phyloP scores from a whole-genome alignment of 2,888 invertebrate genomes.

The Cephus pulcher region DNA sequence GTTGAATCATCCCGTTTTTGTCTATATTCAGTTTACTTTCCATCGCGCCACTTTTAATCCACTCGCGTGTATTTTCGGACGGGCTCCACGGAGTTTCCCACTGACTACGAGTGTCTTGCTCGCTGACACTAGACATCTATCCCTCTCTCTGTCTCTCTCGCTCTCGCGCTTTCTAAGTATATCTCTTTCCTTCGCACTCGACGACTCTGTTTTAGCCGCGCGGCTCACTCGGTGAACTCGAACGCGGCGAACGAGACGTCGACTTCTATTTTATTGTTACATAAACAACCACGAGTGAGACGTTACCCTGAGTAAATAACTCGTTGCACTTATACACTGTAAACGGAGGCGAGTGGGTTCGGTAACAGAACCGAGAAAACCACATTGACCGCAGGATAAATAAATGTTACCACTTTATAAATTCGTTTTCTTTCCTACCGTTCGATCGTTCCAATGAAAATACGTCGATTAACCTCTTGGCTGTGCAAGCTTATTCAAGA shows the following conservation, averaged over 20 bases:
- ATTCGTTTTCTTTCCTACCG: background rate
- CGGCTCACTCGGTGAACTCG: background rate
- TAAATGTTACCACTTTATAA: background rate
- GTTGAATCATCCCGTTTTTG: background rate
- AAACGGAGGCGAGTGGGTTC: background rate
- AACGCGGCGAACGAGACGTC: background rate
- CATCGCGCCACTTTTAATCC: background rate
- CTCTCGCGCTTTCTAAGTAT: slow-evolving; percentile 3
- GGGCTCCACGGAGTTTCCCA: background rate
- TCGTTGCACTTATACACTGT: background rate
- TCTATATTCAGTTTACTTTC: background rate
- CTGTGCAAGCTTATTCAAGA: background rate
- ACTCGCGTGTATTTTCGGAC: background rate
- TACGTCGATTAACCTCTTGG: background rate
- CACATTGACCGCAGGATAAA: background rate
- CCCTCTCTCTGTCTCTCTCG: slow-evolving; percentile 16
- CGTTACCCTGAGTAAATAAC: background rate
- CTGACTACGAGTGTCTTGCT: background rate
- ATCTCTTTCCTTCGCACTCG: background rate
- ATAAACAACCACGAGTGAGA: background rate
- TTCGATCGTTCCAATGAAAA: background rate
- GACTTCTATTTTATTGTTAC: slow-evolving; percentile 1
- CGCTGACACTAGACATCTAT: background rate
- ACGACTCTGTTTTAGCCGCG: background rate
- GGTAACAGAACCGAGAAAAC: background rate